Evolutionary conservation across 2,888 invertebrate genomes (phyloP), one percentile per base, ranked within the genome.

Genomic region (Peribatodes rhomboidaria): DNA sequence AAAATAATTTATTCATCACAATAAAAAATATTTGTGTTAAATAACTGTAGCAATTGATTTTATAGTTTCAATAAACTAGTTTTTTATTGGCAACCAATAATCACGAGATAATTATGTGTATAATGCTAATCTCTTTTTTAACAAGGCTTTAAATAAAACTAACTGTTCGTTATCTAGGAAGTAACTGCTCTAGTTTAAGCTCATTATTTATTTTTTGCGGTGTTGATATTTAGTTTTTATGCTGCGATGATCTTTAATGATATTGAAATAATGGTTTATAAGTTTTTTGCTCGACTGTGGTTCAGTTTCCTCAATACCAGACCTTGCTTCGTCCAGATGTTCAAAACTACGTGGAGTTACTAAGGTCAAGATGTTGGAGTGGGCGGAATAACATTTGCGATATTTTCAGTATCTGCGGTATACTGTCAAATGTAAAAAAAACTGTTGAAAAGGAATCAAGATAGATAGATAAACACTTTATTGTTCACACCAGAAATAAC

Each of bases 311-410:
- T 88, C 85, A 84, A 85, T 89, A 84, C 80, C 78, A 86, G 86
- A 85, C 89, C 90, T 89, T 89, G 90, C 80, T 83, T 84, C 71
- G 82, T 78, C 89, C 89, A 90, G 89, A 89, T 90, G 89, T 88
- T 84, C 75, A 65, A 61, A 63, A 65, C 70, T 46, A 73, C 84
- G 72, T 74, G 76, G 76, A 87, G 83, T 66, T 82, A 84, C 20
- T 68, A 67, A 67, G 39, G n/a, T 11, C 75, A 82, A 18, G 78
- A 70, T 62, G 65, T 69, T 76, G 78, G 79, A 82, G 77, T 66
- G 42, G 66, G 62, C 14, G 16, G 18, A n/a, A n/a, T n/a, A n/a
- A n/a, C n/a, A n/a, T 35, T 13, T 7, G 6, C 7, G 18, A 35
- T 20, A 35, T 50, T 18, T 18, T 13, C 2, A 13, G 10, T 11